Conservation (phyloP, 2,113 vertebrate genomes). For the Oryzias curvinotus region DNA sequence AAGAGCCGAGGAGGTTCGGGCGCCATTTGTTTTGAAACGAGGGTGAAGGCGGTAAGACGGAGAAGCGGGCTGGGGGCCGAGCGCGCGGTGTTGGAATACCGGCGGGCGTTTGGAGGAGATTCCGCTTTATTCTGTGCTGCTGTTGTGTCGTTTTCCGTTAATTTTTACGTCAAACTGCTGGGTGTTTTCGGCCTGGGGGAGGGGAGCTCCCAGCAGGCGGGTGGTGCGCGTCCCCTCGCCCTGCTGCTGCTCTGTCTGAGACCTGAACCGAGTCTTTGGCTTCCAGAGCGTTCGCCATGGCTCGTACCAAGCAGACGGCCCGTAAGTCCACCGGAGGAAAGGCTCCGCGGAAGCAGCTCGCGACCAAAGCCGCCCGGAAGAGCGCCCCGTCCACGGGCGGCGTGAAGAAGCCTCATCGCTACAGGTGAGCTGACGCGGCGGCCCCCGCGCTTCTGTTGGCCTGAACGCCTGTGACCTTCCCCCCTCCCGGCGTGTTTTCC, state of each 20-base stretch:
- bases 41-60: too few species aligned
- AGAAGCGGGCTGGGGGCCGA: too few species aligned
- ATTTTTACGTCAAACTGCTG: slow-evolving; percentile 2
- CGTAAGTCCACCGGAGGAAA: slow-evolving; percentile 89
- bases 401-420: slow-evolving; percentile 82
- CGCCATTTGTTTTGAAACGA: slow-evolving; percentile 12
- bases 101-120: too few species aligned
- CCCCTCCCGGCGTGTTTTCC: not conserved
- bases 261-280: accelerated
- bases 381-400: slow-evolving; percentile 82
- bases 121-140: too few species aligned
- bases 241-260: not conserved
- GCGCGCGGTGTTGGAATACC: too few species aligned
- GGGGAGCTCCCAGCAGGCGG: slow-evolving; percentile 36
- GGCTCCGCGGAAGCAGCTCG: slow-evolving; percentile 85
- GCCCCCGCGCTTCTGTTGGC: too few species aligned
- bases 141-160: too few species aligned
- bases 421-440: slow-evolving; percentile 64
- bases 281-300: slow-evolving; percentile 69
- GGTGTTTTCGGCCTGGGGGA: slow-evolving; percentile 40
- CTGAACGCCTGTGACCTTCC: not conserved
- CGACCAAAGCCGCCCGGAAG: slow-evolving; percentile 84
- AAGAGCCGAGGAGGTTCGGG: not conserved
- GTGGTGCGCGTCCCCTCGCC: not conserved
- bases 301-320: slow-evolving; percentile 88